Percentiles rank a stretch among this genome's conserved stretches.
These are phyloP conservation scores for Siniperca obscura DNA, from an alignment of 2,797 vertebrate genomes.

Conservation along the genomic window DNA sequence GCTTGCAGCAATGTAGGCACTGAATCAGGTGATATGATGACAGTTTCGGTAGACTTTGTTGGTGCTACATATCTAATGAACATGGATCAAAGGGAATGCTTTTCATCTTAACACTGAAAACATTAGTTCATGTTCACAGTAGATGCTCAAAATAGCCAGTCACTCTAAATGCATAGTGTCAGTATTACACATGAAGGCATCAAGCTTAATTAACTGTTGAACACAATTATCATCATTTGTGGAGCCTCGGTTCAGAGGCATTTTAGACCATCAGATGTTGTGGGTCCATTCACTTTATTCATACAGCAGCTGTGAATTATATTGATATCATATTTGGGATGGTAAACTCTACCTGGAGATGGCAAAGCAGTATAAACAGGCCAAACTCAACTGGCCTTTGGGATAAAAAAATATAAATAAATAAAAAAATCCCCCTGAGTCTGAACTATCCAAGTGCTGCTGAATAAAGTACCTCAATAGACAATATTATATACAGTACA, in stretches of 20 bases:
- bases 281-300: conserved; percentile 2
- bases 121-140: not conserved
- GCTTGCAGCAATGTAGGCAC: conserved; percentile 16
- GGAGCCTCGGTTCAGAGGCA: conserved; percentile 12
- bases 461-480: not conserved
- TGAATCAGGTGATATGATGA: conserved; percentile 12
- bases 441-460: not conserved
- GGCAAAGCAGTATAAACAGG: not conserved
- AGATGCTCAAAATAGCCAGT: not conserved
- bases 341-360: not conserved
- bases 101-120: not conserved
- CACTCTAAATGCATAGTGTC: not conserved
- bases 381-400: not conserved
- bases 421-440: not conserved
- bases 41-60: conserved; percentile 3
- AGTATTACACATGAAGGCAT: conserved; percentile 13
- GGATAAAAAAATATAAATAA: too few species aligned
- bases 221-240: conserved; percentile 22
- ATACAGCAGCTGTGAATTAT: conserved; percentile 1
- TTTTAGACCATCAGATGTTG: conserved; percentile 8
- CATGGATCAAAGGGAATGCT: not conserved
- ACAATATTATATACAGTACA: not conserved
- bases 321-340: conserved; percentile 3
- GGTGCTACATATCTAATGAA: not conserved
- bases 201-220: conserved; percentile 23